Evolutionary conservation across 2,888 invertebrate species (phyloP), one percentile per base, ranked within the genome.

Genomic region (Chelonus formosanus): DNA sequence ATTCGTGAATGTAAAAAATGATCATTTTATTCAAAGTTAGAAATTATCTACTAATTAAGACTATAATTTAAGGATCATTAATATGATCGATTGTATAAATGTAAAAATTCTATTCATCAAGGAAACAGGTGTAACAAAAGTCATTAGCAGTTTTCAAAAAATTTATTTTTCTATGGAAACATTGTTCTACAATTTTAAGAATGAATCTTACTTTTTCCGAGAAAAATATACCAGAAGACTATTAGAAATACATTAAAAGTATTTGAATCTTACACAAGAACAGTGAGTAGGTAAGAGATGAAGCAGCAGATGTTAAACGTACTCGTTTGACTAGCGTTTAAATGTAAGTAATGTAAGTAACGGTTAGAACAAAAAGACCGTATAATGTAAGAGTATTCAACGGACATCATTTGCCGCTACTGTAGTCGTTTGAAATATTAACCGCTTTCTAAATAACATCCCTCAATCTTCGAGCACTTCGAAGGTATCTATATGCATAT

Each of bases 301-400:
- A 48, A 34, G 53, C 67, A 62, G 31, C 67, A 67, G 67, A 67
- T 67, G 67, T 62, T 62, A 58, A 63, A 67, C 67, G 66, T 57
- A 58, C 62, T 67, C 54, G 57, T 67, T 62, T 61, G 66, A 56
- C 48, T 50, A 53, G 40, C n/a, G 57, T 50, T 53, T 53, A 53
- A 43, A 61, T 34, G 32, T 31, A 34, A 52, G 8, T 45, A 63
- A 53, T 32, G 43, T 57, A 57, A 61, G 40, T 61, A 67, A 62
- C 62, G 58, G 62, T 52, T 57, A 48, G 40, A 45, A 57, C 54
- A 66, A 61, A 66, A 61, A 52, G 48, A 58, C 47, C 67, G 67
- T 67, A 57, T 62, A 67, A 63, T 58, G 20, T 45, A 52, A 40
- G 54, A 53, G 60, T 50, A 53, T 62, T 52, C 61, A 60, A 47